phyloP scores from a whole-genome alignment of 2,888 invertebrate genomes.

The Spodoptera littoralis region DNA sequence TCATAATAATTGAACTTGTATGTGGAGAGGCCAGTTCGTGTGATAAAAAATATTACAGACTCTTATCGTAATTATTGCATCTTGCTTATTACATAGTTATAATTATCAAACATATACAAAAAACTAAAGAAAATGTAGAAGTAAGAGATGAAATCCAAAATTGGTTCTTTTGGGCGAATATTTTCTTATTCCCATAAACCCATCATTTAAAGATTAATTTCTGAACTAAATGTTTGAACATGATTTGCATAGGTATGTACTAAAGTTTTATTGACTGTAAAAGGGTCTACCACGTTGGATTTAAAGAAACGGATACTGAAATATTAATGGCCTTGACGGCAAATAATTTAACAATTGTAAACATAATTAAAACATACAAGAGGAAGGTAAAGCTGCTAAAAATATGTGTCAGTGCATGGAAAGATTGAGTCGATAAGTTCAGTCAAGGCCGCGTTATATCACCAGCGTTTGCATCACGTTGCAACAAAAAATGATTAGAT shows the following conservation, averaged over 20 bases:
- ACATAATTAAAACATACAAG: slow-evolving; percentile 12
- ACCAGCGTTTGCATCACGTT: slow-evolving; percentile 69
- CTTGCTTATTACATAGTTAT: slow-evolving; percentile 18
- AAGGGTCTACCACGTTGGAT: no score
- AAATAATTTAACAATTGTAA: no score
- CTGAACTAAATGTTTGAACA: no score
- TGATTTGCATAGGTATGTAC: no score
- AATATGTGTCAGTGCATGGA: slow-evolving; percentile 71
- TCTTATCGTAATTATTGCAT: slow-evolving; percentile 46
- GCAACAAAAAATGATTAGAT: slow-evolving; percentile 78
- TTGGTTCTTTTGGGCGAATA: no score
- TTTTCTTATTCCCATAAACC: no score
- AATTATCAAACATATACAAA: slow-evolving; percentile 9
- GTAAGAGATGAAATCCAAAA: neutral
- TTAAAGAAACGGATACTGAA: no score
- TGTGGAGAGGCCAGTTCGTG: neutral
- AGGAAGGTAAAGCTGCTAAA: slow-evolving; percentile 29
- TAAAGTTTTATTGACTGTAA: no score
- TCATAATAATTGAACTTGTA: slow-evolving; percentile 14
- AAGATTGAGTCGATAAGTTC: slow-evolving; percentile 74
- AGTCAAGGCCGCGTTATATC: slow-evolving; percentile 78
- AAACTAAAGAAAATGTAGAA: slow-evolving; percentile 7
- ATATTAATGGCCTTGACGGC: no score
- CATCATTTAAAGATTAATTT: no score
- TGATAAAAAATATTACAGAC: slow-evolving; percentile 33